Evolutionary conservation across 2,797 vertebrate genomes (phyloP).

Genomic region (Xerus rutilus): DNA sequence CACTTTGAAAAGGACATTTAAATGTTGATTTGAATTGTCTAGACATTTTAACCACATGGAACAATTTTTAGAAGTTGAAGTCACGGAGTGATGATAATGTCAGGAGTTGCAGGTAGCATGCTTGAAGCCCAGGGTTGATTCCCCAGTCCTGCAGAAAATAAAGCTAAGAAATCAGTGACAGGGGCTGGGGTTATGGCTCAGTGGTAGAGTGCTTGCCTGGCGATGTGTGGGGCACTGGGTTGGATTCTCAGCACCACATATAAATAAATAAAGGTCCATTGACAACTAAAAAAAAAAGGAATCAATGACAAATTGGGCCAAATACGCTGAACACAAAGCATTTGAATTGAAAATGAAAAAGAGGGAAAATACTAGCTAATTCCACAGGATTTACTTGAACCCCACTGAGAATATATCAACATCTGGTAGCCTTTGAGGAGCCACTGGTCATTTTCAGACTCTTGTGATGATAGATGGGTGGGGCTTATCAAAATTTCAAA

Average conservation of each 20-base stretch:
- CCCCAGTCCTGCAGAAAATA: too few species aligned
- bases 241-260: too few species aligned
- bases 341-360: constrained; percentile 52
- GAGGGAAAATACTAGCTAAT: neutral
- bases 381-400: neutral
- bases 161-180: too few species aligned
- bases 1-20: constrained; percentile 45
- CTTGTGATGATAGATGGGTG: neutral
- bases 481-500: constrained; percentile 30
- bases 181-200: too few species aligned
- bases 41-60: constrained; percentile 41
- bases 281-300: neutral
- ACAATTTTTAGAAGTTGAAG: constrained; percentile 35
- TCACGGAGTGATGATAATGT: neutral
- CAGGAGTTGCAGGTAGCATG: neutral
- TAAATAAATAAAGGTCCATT: too few species aligned
- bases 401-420: neutral
- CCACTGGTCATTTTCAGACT: neutral
- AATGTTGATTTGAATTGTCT: constrained; percentile 43
- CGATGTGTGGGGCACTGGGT: too few species aligned
- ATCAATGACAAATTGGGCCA: constrained; percentile 39
- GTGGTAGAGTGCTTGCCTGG: too few species aligned
- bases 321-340: neutral
- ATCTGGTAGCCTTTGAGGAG: neutral
- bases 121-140: too few species aligned